These are phyloP conservation scores for Tragelaphus strepsiceros DNA, from an alignment of 2,113 vertebrate genomes.

Conservation along the genomic window DNA sequence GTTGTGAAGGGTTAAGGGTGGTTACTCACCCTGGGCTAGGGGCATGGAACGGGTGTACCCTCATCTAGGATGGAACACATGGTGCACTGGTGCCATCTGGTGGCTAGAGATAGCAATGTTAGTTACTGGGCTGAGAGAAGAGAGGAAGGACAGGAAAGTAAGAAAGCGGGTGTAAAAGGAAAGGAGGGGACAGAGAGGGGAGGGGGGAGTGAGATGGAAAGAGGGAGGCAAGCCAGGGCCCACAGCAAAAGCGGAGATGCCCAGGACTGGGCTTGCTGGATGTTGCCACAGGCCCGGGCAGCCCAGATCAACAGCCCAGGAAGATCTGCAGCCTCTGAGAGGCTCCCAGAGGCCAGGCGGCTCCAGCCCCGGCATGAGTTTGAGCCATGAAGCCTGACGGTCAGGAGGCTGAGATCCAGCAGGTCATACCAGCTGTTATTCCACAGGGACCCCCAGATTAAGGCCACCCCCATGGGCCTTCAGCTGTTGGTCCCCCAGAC, in stretches of 20 bases:
- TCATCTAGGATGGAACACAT: not conserved
- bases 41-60: accelerated
- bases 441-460: not conserved
- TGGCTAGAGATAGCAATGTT: not conserved
- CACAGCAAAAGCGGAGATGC: not conserved
- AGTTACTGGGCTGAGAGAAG: not conserved
- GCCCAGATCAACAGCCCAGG: not conserved
- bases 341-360: not conserved
- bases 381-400: not conserved
- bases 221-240: not conserved
- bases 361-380: not conserved
- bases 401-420: not conserved
- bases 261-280: not conserved
- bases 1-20: not conserved
- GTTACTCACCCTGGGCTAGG: not conserved
- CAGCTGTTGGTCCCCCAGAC: too few species aligned
- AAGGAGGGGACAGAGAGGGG: not conserved
- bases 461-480: not conserved
- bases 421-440: not conserved
- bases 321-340: not conserved
- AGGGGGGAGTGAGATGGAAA: not conserved
- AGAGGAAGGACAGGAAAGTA: not conserved
- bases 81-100: constrained; percentile 58
- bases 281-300: not conserved
- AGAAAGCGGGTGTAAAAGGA: not conserved